phyloP scores from a whole-genome alignment of 2,888 invertebrate genomes.

The Bruchidius siliquastri region DNA sequence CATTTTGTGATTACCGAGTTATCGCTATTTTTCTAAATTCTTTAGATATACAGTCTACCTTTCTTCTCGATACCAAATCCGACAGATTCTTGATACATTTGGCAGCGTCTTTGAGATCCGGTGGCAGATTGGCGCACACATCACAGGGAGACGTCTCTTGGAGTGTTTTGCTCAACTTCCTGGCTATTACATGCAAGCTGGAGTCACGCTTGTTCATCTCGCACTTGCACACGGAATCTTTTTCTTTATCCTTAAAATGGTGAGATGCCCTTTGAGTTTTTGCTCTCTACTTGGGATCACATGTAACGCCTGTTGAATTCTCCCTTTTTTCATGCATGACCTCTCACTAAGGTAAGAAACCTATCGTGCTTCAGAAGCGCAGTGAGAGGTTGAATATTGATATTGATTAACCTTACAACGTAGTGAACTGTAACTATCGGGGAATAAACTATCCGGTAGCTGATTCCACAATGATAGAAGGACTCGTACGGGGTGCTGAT shows the following conservation, averaged over 20 bases:
- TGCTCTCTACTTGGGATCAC: neutral
- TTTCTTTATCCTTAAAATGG: neutral
- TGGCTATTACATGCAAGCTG: constrained; percentile 33
- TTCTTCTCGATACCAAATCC: constrained; percentile 33
- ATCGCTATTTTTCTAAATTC: too few relatives aligned
- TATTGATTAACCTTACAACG: too few relatives aligned
- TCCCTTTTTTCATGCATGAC: too few relatives aligned
- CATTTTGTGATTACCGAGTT: too few relatives aligned
- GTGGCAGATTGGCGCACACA: constrained; percentile 30
- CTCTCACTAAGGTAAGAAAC: too few relatives aligned
- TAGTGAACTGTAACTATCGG: too few relatives aligned
- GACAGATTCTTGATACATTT: constrained; percentile 37
- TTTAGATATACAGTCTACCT: constrained; percentile 4
- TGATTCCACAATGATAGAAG: too few relatives aligned
- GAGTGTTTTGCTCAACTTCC: constrained; percentile 36
- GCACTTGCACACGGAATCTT: neutral
- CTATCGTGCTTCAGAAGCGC: too few relatives aligned
- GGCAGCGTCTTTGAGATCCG: constrained; percentile 36
- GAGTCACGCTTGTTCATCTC: constrained; percentile 17
- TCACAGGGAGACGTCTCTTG: constrained; percentile 32
- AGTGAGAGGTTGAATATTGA: too few relatives aligned
- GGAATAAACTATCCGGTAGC: too few relatives aligned
- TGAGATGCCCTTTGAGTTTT: neutral
- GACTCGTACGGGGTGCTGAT: too few relatives aligned
- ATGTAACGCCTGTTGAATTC: too few relatives aligned